A percentile compares a stretch with the other conserved stretches of the same genome.
These are phyloP conservation scores for Helleia helle DNA, from an alignment of 2,888 invertebrate species.

Conservation along the genomic window DNA sequence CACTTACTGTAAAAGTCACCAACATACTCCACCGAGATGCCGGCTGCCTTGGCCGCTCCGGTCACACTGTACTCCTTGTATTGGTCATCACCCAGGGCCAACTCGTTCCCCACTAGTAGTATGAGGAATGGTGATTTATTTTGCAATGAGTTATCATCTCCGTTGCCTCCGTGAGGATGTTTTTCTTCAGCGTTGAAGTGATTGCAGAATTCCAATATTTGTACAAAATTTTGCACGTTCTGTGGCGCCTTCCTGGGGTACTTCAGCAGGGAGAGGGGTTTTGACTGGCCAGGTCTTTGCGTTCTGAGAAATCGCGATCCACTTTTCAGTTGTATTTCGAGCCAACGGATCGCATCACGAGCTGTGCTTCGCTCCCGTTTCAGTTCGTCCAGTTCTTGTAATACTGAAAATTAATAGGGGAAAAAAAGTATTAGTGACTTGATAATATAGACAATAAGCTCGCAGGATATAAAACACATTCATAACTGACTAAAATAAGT, in stretches of 20 bases:
- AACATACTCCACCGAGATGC: slow-evolving; percentile 87
- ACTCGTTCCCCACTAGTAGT: slow-evolving; percentile 79
- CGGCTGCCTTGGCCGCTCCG: slow-evolving; percentile 85
- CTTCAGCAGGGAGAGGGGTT: slow-evolving; percentile 76
- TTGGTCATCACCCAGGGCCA: slow-evolving; percentile 49
- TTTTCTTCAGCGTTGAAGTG: slow-evolving; percentile 75
- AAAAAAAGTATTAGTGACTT: too few species aligned
- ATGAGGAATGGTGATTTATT: slow-evolving; percentile 78
- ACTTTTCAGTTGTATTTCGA: slow-evolving; percentile 88
- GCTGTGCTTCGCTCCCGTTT: slow-evolving; percentile 90
- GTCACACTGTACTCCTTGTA: slow-evolving; percentile 81
- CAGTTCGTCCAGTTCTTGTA: slow-evolving; percentile 89
- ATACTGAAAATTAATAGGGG: slow-evolving; percentile 75
- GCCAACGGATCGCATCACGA: slow-evolving; percentile 94
- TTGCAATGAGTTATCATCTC: slow-evolving; percentile 41
- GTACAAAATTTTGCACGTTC: slow-evolving; percentile 79
- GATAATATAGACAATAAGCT: too few species aligned
- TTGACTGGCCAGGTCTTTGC: slow-evolving; percentile 87
- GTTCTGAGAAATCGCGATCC: slow-evolving; percentile 91
- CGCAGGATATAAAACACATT: too few species aligned
- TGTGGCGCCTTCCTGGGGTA: slow-evolving; percentile 58
- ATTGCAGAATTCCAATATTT: slow-evolving; percentile 88
- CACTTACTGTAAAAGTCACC: slow-evolving; percentile 89
- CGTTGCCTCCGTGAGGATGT: slow-evolving; percentile 44
- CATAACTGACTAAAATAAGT: too few species aligned